Conservation (phyloP, 2,888 invertebrate species). For the Melanchra persicariae region DNA sequence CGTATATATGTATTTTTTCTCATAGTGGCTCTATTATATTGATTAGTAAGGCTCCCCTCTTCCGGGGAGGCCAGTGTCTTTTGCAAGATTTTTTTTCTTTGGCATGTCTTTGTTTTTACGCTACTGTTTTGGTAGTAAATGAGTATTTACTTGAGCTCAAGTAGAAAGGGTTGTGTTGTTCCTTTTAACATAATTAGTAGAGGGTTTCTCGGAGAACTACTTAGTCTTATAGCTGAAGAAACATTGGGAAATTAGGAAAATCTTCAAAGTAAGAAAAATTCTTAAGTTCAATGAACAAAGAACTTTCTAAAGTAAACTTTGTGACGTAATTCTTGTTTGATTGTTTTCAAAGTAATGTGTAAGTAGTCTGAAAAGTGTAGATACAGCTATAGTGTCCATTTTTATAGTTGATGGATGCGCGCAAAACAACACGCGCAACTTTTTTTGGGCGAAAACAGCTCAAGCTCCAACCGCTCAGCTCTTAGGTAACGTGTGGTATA, state of each 20-base stretch:
- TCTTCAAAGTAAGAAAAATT: neutral
- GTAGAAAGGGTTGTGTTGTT: conserved; percentile 63
- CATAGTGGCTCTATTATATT: conserved; percentile 91
- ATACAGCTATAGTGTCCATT: neutral
- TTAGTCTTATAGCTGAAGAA: conserved; percentile 24
- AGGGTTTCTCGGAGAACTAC: conserved; percentile 11
- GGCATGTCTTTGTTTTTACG: conserved; percentile 84
- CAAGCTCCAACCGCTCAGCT: too few species aligned
- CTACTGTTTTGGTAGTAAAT: conserved; percentile 72
- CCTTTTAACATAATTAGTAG: conserved; percentile 62
- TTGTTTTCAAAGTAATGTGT: conserved; percentile 12
- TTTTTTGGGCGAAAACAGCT: conserved; percentile 2
- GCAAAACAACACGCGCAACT: neutral
- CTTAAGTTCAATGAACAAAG: neutral
- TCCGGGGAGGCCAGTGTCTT: conserved; percentile 84
- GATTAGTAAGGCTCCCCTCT: conserved; percentile 88
- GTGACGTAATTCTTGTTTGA: neutral
- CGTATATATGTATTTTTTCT: conserved; percentile 87
- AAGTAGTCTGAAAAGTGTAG: conserved; percentile 17
- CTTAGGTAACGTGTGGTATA: conserved; percentile 29
- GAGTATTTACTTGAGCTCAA: conserved; percentile 65
- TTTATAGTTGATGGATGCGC: neutral
- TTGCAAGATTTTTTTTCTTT: conserved; percentile 82
- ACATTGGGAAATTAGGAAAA: conserved; percentile 34
- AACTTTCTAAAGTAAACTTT: conserved; percentile 7